Conservation (phyloP, 2,113 vertebrate genomes). For the Psittacara wagleri region DNA sequence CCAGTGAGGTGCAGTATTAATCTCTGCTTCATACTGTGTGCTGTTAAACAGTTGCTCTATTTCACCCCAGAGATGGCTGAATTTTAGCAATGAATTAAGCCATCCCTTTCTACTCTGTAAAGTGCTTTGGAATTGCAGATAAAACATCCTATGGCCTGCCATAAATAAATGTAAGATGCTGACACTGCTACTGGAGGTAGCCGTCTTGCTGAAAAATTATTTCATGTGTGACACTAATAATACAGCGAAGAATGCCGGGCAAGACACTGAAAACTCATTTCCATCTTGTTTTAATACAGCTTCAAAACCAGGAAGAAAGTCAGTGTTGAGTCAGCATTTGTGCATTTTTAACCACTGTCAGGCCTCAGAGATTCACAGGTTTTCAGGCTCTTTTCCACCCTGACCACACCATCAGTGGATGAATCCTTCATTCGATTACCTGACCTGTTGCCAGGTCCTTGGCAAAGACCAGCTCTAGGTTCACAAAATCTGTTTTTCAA, state of each 20-base stretch:
- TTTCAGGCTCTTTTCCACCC: background rate
- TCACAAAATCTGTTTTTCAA: background rate
- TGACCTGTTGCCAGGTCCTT: background rate
- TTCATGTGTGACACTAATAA: conserved; percentile 61
- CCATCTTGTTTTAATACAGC: conserved; percentile 3
- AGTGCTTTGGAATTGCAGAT: conserved; percentile 41
- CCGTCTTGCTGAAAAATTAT: conserved; percentile 42
- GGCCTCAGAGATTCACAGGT: background rate
- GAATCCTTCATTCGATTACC: background rate
- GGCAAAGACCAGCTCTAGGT: background rate
- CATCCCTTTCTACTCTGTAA: conserved; percentile 7
- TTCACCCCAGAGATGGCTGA: conserved; percentile 18
- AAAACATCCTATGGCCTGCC: conserved; percentile 28
- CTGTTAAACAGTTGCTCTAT: conserved; percentile 22
- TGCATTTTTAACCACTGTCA: background rate
- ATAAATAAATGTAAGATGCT: conserved; percentile 56
- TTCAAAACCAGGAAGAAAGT: background rate
- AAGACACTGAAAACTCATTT: conserved; percentile 50
- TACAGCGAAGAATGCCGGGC: background rate
- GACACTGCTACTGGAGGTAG: conserved; percentile 41
- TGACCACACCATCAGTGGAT: background rate
- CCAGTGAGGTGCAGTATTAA: background rate
- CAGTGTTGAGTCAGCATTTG: background rate
- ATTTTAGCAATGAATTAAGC: conserved; percentile 36
- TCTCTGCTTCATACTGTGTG: background rate